phyloP scores from a whole-genome alignment of 2,888 invertebrate genomes.

The Oligia strigilis region DNA sequence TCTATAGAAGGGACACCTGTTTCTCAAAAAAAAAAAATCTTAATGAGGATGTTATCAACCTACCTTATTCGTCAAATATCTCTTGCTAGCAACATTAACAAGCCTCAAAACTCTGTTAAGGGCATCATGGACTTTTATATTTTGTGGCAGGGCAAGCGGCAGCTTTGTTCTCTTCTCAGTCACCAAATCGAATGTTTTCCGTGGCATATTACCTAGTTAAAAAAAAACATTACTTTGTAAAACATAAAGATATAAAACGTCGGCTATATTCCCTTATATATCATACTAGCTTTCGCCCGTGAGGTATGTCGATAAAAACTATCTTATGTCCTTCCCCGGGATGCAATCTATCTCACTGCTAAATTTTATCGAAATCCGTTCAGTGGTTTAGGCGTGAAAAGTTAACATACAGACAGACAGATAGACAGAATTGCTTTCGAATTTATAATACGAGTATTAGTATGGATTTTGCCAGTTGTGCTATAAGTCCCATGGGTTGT shows the following conservation, averaged over 20 bases:
- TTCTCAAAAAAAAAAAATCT: not conserved
- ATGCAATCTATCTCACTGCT: too few species aligned
- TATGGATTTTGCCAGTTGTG: not conserved
- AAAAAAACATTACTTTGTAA: not conserved
- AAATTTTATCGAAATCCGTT: too few species aligned
- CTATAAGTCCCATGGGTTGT: not conserved
- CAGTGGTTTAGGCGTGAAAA: too few species aligned
- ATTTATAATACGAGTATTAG: too few species aligned
- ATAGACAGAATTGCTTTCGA: too few species aligned
- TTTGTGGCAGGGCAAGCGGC: constrained; percentile 89
- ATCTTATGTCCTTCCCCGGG: too few species aligned
- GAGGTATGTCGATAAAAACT: too few species aligned
- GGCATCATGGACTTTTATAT: constrained; percentile 92
- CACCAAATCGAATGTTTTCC: constrained; percentile 91
- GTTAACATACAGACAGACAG: too few species aligned
- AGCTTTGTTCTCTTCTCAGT: constrained; percentile 86
- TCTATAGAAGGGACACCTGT: too few species aligned
- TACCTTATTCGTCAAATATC: constrained; percentile 98
- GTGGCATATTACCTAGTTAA: constrained; percentile 87
- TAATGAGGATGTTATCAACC: constrained; percentile 15
- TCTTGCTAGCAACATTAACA: constrained; percentile 98
- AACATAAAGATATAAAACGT: not conserved
- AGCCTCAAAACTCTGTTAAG: constrained; percentile 95
- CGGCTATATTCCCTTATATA: not conserved
- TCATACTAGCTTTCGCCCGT: too few species aligned